Evolutionary conservation across 2,888 invertebrate genomes (phyloP).

Genomic region (Drosophila histrio): DNA sequence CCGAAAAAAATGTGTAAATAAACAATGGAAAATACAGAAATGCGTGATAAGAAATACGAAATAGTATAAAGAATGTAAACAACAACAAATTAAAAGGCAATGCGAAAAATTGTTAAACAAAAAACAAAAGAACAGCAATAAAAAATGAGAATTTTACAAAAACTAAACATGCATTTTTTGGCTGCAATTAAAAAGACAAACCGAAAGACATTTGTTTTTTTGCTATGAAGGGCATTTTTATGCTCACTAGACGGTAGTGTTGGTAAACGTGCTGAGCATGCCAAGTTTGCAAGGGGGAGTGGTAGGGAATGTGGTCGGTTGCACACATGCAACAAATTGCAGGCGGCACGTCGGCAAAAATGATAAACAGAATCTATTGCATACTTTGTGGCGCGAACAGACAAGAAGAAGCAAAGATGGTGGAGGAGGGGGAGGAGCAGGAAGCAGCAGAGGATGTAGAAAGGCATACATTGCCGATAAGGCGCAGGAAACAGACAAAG

Average conservation of each 20-base stretch:
- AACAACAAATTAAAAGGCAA: conserved; percentile 51
- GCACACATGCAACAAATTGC: conserved; percentile 65
- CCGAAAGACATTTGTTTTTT: neutral
- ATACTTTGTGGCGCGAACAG: conserved; percentile 67
- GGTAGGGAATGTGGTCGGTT: conserved; percentile 19
- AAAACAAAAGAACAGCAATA: conserved; percentile 11
- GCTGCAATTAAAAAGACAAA: conserved; percentile 34
- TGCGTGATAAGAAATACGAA: conserved; percentile 37
- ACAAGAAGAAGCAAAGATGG: neutral
- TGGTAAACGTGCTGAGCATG: conserved; percentile 32
- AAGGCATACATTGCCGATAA: conserved; percentile 45
- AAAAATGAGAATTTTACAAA: conserved; percentile 1
- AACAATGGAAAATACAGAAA: conserved; percentile 30
- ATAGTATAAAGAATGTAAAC: conserved; percentile 48
- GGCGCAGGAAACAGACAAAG: conserved; percentile 46
- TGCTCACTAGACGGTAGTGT: neutral
- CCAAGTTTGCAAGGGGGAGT: neutral
- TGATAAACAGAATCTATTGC: conserved; percentile 75
- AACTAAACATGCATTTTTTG: conserved; percentile 11
- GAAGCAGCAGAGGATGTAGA: conserved; percentile 1
- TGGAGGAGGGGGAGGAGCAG: neutral
- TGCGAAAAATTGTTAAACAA: conserved; percentile 24
- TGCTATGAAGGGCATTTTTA: neutral
- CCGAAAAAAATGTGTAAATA: conserved; percentile 22
- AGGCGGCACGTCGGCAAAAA: conserved; percentile 70